Percentiles rank a stretch among this genome's conserved stretches.
These are phyloP conservation scores for Nebria ingens DNA, from an alignment of 1,140 invertebrate genomes.

Conservation along the genomic window DNA sequence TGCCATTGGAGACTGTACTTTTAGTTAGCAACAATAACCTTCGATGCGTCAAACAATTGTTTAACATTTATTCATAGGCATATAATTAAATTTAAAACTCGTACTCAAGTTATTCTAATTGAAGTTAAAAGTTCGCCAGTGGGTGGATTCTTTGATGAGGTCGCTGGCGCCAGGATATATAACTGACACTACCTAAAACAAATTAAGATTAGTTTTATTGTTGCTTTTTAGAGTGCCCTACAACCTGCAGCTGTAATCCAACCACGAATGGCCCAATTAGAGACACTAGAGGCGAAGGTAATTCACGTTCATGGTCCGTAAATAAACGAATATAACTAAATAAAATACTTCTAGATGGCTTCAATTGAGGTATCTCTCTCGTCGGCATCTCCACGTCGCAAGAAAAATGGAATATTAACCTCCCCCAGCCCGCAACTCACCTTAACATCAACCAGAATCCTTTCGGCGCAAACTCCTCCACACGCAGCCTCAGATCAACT, in stretches of 20 bases:
- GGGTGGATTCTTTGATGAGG: no score
- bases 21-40: no score
- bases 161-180: no score
- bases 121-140: no score
- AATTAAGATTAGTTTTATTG: no score
- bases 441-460: constrained; percentile 18
- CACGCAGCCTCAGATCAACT: constrained; percentile 42
- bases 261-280: constrained; percentile 58
- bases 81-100: no score
- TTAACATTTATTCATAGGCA: no score
- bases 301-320: constrained; percentile 19
- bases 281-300: constrained; percentile 71
- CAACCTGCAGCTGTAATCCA: constrained; percentile 23
- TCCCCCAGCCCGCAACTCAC: constrained; percentile 26
- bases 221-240: constrained; percentile 17
- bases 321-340: neutral
- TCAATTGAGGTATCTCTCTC: constrained; percentile 73
- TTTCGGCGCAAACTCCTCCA: constrained; percentile 30
- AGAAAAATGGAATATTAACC: constrained; percentile 44
- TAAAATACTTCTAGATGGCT: constrained; percentile 63
- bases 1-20: no score
- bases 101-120: no score
- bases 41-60: no score
- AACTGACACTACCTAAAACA: no score
- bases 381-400: constrained; percentile 46